Evolutionary conservation across 2,888 invertebrate genomes (phyloP).

Genomic region (Netelia inedita): DNA sequence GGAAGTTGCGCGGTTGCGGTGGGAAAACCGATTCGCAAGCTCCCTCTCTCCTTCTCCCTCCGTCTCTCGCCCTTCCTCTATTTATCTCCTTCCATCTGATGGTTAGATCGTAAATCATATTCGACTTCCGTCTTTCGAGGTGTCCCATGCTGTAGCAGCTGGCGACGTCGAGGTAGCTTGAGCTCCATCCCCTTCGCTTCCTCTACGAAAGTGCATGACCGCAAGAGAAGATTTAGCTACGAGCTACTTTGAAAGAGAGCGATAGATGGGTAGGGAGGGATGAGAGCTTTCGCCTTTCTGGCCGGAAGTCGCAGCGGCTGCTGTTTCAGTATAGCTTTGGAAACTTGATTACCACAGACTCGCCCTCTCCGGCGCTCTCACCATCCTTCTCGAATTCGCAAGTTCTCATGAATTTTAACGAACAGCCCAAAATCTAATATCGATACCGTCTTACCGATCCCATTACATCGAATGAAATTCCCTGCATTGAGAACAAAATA

Average conservation of each 20-base stretch:
- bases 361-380: constrained; percentile 20
- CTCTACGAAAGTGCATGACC: constrained; percentile 62
- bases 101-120: constrained; percentile 66
- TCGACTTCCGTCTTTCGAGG: constrained; percentile 65
- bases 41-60: constrained; percentile 12
- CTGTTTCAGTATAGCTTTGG: constrained; percentile 50
- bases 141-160: constrained; percentile 67
- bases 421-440: constrained; percentile 14
- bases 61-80: constrained; percentile 17
- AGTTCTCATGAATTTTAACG: constrained; percentile 48
- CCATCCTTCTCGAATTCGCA: constrained; percentile 3
- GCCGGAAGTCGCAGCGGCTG: constrained; percentile 66
- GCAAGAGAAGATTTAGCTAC: constrained; percentile 58
- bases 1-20: constrained; percentile 50
- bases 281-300: constrained; percentile 31
- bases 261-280: background rate
- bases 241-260: constrained; percentile 42
- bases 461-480: background rate
- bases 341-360: constrained; percentile 54
- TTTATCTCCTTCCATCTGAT: constrained; percentile 66
- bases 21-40: constrained; percentile 50
- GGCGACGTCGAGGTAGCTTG: constrained; percentile 71
- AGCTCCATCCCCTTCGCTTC: constrained; percentile 50
- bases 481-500: background rate
- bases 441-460: background rate